Percentiles rank a stretch among this genome's conserved stretches.
Evolutionary conservation across 2,888 invertebrate genomes (phyloP).

Genomic region (Caenorhabditis sp.): DNA sequence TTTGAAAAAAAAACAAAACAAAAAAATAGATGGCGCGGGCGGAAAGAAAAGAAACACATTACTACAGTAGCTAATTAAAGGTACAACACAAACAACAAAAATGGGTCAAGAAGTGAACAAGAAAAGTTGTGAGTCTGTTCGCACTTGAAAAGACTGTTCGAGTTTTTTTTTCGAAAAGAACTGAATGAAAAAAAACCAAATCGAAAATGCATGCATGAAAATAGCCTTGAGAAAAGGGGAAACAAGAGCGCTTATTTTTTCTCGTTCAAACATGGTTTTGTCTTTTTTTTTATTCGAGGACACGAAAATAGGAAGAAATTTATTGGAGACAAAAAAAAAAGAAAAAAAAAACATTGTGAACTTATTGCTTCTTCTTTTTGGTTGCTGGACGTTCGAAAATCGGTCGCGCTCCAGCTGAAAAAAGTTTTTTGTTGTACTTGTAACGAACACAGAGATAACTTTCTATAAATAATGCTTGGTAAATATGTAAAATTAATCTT

Average conservation of each 20-base stretch:
- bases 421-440: no score
- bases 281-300: not conserved
- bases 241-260: not conserved
- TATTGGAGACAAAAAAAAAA: constrained; percentile 13
- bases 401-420: constrained; percentile 83
- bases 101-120: constrained; percentile 3
- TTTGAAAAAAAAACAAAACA: not conserved
- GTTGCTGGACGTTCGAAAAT: constrained; percentile 86
- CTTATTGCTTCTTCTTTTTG: constrained; percentile 74
- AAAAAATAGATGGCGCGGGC: constrained; percentile 6
- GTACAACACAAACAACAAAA: not conserved
- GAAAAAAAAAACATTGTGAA: constrained; percentile 6
- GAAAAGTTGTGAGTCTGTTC: not conserved
- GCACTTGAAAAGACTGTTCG: not conserved
- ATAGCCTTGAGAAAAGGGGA: constrained; percentile 1
- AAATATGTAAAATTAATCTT: no score
- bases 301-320: constrained; percentile 1
- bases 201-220: not conserved
- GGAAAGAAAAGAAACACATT: not conserved
- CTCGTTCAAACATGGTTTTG: not conserved
- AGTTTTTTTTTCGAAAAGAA: not conserved
- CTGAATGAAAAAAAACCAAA: constrained; percentile 5
- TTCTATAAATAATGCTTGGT: no score
- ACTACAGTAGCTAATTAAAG: constrained; percentile 2
- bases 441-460: no score